Evolutionary conservation across 2,797 vertebrate genomes (phyloP).

Genomic region (Poecilia velifera): DNA sequence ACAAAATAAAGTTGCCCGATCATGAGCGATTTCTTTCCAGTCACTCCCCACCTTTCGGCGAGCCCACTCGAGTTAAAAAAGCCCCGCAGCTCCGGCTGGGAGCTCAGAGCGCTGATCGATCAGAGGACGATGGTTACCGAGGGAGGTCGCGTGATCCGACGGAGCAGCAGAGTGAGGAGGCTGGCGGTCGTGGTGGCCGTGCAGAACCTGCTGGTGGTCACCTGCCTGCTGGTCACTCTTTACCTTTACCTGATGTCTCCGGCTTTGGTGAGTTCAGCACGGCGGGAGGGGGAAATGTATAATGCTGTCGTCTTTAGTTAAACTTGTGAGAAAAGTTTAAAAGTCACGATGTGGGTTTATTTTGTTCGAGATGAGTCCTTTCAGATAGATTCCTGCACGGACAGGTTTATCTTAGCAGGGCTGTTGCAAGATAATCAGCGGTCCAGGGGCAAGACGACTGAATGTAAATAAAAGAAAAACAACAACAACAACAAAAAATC

Average conservation of each 20-base stretch:
- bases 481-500: too few species aligned
- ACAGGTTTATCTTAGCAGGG: background rate
- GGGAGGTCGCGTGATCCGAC: constrained; percentile 10
- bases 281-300: background rate
- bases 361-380: background rate
- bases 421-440: background rate
- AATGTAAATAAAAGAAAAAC: too few species aligned
- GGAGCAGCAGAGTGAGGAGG: constrained; percentile 1
- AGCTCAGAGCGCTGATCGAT: constrained; percentile 26
- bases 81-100: constrained; percentile 18
- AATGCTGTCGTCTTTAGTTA: background rate
- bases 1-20: constrained; percentile 18
- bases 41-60: constrained; percentile 44
- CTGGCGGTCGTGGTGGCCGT: constrained; percentile 42
- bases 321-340: background rate
- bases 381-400: background rate
- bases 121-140: constrained; percentile 42
- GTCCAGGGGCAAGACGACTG: too few species aligned
- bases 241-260: constrained; percentile 25
- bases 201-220: constrained; percentile 57
- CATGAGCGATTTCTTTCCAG: constrained; percentile 47
- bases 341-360: background rate
- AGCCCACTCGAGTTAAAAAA: constrained; percentile 42
- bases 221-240: constrained; percentile 41
- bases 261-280: constrained; percentile 31